A percentile compares a stretch with the other conserved stretches of the same genome.
phyloP scores from a whole-genome alignment of 2,888 invertebrate species.

The Fabriciana adippe region DNA sequence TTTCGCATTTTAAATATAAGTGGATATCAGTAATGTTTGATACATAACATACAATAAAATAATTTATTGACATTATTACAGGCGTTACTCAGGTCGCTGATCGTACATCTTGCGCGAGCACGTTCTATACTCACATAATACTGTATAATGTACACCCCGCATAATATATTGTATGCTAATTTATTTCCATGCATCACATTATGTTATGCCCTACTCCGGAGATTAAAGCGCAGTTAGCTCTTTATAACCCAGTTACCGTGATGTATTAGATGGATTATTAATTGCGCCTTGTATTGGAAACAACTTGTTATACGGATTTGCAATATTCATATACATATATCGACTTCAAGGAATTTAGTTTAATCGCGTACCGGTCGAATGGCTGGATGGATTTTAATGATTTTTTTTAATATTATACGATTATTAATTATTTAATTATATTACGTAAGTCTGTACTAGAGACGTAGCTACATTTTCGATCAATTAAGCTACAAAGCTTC shows the following conservation, averaged over 20 bases:
- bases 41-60: not conserved
- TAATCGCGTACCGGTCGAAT: too few relatives aligned
- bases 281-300: constrained; percentile 6
- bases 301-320: not conserved
- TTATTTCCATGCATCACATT: constrained; percentile 21
- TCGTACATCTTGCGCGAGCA: not conserved
- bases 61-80: not conserved
- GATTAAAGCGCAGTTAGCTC: constrained; percentile 26
- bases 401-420: too few relatives aligned
- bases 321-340: too few relatives aligned
- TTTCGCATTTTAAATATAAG: too few relatives aligned
- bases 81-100: not conserved
- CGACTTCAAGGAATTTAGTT: too few relatives aligned
- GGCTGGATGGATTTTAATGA: too few relatives aligned
- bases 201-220: constrained; percentile 13
- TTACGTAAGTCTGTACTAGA: too few relatives aligned
- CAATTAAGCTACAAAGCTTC: too few relatives aligned
- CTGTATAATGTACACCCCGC: constrained; percentile 1
- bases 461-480: too few relatives aligned
- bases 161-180: constrained; percentile 25
- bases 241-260: constrained; percentile 14
- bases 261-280: constrained; percentile 24
- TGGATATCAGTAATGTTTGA: too few relatives aligned
- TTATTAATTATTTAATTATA: too few relatives aligned
- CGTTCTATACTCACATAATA: not conserved